Evolutionary conservation across 2,888 invertebrate species (phyloP).

Genomic region (Alsophila aescularia): DNA sequence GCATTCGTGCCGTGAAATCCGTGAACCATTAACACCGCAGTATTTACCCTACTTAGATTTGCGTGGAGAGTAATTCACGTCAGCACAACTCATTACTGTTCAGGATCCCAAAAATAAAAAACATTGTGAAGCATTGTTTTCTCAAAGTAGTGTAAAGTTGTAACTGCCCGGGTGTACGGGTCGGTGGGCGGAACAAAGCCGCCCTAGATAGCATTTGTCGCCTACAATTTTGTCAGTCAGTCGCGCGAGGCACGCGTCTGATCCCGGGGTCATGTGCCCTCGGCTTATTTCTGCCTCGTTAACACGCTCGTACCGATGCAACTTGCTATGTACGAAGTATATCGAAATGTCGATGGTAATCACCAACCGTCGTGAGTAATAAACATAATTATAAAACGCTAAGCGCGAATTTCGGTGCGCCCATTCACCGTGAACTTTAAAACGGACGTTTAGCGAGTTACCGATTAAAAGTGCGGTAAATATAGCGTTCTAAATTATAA

Average conservation of each 20-base stretch:
- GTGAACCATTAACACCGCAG: slow-evolving; percentile 64
- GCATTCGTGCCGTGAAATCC: slow-evolving; percentile 62
- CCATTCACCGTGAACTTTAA: slow-evolving; percentile 27
- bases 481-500: slow-evolving; percentile 15
- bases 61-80: slow-evolving; percentile 33
- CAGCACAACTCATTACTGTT: slow-evolving; percentile 24
- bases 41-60: slow-evolving; percentile 51
- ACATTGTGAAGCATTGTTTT: slow-evolving; percentile 18
- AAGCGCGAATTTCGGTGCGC: slow-evolving; percentile 29
- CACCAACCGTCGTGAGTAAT: slow-evolving; percentile 34
- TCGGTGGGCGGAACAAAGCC: slow-evolving; percentile 38
- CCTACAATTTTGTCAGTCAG: slow-evolving; percentile 54
- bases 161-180: slow-evolving; percentile 32
- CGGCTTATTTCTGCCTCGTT: slow-evolving; percentile 63
- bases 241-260: slow-evolving; percentile 58
- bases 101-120: background rate
- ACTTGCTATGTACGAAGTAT: slow-evolving; percentile 51
- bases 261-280: slow-evolving; percentile 64
- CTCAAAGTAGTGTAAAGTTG: slow-evolving; percentile 32
- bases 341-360: slow-evolving; percentile 48
- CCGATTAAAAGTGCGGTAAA: slow-evolving; percentile 21
- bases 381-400: slow-evolving; percentile 29
- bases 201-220: slow-evolving; percentile 54
- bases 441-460: slow-evolving; percentile 28
- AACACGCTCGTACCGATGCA: slow-evolving; percentile 59